Base-by-base conservation (phyloP, 2,888 invertebrate species). In the Salpingus planirostris region DNA sequence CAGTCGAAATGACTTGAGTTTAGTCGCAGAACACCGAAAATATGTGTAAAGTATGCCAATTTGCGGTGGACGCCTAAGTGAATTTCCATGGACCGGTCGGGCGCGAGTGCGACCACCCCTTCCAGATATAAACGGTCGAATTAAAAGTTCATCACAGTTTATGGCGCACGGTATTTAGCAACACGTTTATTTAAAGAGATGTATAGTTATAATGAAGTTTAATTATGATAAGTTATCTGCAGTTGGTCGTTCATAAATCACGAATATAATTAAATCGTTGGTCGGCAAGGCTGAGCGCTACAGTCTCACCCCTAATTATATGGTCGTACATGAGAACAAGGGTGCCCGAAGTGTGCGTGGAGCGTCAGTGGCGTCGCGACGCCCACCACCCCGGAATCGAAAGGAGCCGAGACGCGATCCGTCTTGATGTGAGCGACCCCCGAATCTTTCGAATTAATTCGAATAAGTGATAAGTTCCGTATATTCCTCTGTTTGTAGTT, bases 201-300 rank as follows among this genome's bases (percentile, higher is more conserved):
- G 47, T 47, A 46, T 50, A 49, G 49, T 49, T 54, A 52, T 52
- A 56, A 53, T 55, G 54, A 54, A 52, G 49, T 54, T 54, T 54
- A 52, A 56, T 55, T 56, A 52, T 53, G 51, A 54, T 54, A 54
- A 58, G 52, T 56, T 57, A 57, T 58, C 54, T 53, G 46, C 52
- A 52, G 47, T 52, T 54, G 49, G 45, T 49, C 50, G 44, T 45
- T 47, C 52, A 57, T 59, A 59, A 59, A 59, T 59, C 59, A 55
- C 49, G 45, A 44, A 47, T 53, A 50, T 57, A 57, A 58, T 59
- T 59, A 59, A 57, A 59, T 58, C 50, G 54, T 54, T 55, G 52
- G 52, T 49, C 49, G 49, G 46, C 46, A 54, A 52, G 52, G 52
- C 53, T 50, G 44, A 44, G 50, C 47, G 50, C 46, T 49, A 46